Conservation (phyloP, 2,113 vertebrate species). For the Gulo gulo region DNA sequence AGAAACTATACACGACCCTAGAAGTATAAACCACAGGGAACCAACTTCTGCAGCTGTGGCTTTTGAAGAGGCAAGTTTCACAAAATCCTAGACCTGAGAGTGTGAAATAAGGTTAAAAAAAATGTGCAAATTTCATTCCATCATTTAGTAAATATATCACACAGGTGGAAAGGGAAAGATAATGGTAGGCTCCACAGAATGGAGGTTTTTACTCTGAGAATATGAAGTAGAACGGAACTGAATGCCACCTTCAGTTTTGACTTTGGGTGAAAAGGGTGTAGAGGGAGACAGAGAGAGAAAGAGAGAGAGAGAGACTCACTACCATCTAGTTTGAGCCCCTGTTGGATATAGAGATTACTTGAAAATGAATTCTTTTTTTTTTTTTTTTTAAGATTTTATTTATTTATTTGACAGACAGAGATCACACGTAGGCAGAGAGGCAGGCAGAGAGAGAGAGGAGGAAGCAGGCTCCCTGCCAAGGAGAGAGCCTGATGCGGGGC, state of each 20-base stretch:
- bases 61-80: conserved; percentile 27
- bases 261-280: not conserved
- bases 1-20: not conserved
- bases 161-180: not conserved
- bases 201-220: not conserved
- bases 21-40: not conserved
- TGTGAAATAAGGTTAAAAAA: not conserved
- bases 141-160: not conserved
- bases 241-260: not conserved
- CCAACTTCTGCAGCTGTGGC: not conserved
- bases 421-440: no score
- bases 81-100: not conserved
- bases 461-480: no score
- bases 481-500: no score
- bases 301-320: not conserved
- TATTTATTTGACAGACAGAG: no score
- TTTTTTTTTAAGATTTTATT: not conserved
- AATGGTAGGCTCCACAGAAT: not conserved
- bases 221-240: not conserved
- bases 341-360: not conserved
- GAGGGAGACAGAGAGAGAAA: not conserved
- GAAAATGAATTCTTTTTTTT: not conserved
- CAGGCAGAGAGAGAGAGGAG: no score
- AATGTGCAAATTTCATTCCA: not conserved
- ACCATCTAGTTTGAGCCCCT: not conserved